These are phyloP conservation scores for Sebastes itinus DNA, from an alignment of 2,797 vertebrate species.

Conservation along the genomic window DNA sequence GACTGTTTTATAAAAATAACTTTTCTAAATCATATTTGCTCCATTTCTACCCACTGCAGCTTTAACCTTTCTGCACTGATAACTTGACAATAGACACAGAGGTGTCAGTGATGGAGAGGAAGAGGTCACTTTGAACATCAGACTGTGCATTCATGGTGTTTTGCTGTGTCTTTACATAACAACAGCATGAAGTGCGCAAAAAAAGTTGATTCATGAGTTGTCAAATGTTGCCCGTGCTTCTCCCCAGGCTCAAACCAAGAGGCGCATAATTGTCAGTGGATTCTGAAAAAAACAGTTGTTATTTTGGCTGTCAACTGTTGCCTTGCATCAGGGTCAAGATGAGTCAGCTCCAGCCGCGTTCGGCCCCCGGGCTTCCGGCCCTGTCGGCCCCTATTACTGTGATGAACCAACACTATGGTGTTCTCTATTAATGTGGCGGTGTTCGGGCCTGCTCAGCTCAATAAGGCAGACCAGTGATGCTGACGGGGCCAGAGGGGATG, in stretches of 20 bases:
- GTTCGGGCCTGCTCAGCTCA: constrained; percentile 26
- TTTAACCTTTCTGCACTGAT: not conserved
- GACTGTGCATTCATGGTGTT: not conserved
- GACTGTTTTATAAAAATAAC: no score
- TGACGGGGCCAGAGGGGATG: constrained; percentile 51
- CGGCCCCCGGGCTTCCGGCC: constrained; percentile 29
- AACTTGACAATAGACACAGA: not conserved
- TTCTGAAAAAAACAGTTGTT: constrained; percentile 40
- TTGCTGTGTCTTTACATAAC: not conserved
- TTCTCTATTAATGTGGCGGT: constrained; percentile 43
- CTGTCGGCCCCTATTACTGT: constrained; percentile 60
- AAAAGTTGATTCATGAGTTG: constrained; percentile 16
- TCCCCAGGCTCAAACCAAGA: not conserved
- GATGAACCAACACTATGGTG: constrained; percentile 51
- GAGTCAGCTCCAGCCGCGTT: constrained; percentile 53
- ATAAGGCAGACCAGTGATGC: constrained; percentile 45
- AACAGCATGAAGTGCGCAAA: not conserved
- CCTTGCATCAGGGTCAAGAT: constrained; percentile 63
- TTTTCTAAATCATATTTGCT: no score
- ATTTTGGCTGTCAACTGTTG: constrained; percentile 62
- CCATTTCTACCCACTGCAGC: no score
- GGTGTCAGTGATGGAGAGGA: not conserved
- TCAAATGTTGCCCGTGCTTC: not conserved
- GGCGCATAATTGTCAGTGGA: not conserved
- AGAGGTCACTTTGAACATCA: not conserved